phyloP scores from a whole-genome alignment of 2,113 vertebrate species.

The Sander vitreus region DNA sequence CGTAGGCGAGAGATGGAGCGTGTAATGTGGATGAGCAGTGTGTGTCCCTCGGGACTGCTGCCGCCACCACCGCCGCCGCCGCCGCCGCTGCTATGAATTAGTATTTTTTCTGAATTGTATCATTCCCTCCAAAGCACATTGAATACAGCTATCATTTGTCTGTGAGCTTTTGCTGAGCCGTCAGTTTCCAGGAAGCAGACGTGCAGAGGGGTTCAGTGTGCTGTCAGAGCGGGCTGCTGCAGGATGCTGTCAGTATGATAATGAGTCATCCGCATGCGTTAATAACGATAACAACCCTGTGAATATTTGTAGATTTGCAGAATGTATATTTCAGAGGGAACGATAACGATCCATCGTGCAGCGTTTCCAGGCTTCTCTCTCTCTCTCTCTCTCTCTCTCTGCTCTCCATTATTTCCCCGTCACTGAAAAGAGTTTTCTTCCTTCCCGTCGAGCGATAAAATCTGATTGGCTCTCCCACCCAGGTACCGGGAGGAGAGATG shows the following conservation, averaged over 20 bases:
- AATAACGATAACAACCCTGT: background rate
- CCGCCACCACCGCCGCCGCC: too few relatives aligned
- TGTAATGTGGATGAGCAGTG: too few relatives aligned
- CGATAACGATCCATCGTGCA: slow-evolving; percentile 35
- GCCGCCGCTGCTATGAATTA: background rate
- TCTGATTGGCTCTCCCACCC: slow-evolving; percentile 74
- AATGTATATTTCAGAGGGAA: slow-evolving; percentile 9
- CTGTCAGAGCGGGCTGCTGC: too few relatives aligned
- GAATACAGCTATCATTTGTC: slow-evolving; percentile 1
- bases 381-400: too few relatives aligned
- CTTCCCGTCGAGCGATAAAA: slow-evolving; percentile 48
- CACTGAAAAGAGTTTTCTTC: slow-evolving; percentile 51
- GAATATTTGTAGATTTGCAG: slow-evolving; percentile 7
- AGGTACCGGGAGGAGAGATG: slow-evolving; percentile 64
- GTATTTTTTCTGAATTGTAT: slow-evolving; percentile 19
- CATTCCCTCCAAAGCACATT: slow-evolving; percentile 29
- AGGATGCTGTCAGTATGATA: slow-evolving; percentile 3
- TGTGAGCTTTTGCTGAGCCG: slow-evolving; percentile 18
- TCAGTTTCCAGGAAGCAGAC: slow-evolving; percentile 39
- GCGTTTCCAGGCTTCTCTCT: too few relatives aligned
- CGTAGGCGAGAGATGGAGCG: too few relatives aligned
- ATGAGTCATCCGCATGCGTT: slow-evolving; percentile 29
- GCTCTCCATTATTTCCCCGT: slow-evolving; percentile 11
- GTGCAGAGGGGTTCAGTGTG: slow-evolving; percentile 18
- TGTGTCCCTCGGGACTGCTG: slow-evolving; percentile 7